Evolutionary conservation across 2,113 vertebrate genomes (phyloP), one percentile per base, ranked within the genome.

Genomic region (Grallaria varia): DNA sequence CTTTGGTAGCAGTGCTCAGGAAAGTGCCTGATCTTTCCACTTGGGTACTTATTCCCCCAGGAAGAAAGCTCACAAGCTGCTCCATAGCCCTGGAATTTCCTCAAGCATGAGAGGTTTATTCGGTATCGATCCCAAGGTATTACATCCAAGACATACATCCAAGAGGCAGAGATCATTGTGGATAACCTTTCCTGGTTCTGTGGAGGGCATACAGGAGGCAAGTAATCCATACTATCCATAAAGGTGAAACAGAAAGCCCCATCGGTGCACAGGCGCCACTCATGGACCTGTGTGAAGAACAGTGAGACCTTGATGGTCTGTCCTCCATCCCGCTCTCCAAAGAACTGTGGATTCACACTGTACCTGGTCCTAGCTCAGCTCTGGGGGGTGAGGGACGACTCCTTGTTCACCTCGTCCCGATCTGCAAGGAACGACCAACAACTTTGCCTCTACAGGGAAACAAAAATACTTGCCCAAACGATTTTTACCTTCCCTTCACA

Each of bases 321-420:
- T 91, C 77, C 87, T 95, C 69, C 74, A 82, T 87, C 80, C 89
- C 12, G 0, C 76, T 89, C 87, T 95, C 66, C 89, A 85, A 88
- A 69, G 85, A 85, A 68, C 74, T 23, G 0, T 59, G 89, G 71
- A 91, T 82, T 87, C 83, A 56, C 79, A 5, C 71, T 68, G 84
- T 66, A 73, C 84, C 91, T 93, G 84, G 21, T 92, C 94, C 94
- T 66, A 87, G 87, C 89, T 93, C 91, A 96, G 87, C 82, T 88
- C 82, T 95, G 81, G 31, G 82, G 91, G 83, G 37, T 30, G 74
- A 93, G 59, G 87, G 92, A 92, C 12, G 9, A 35, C 74, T 91
- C 88, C 89, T 79, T 45, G 75, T 71, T 85, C 87, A 85, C 82
- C 82, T 85, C 8, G 0, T 91, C 89, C 73, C 4, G 1, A 64